Percentiles rank a stretch among this genome's conserved stretches.
These are phyloP conservation scores for Rambutsinella grinnellia DNA, from an alignment of 2,888 invertebrate genomes.

Conservation along the genomic window DNA sequence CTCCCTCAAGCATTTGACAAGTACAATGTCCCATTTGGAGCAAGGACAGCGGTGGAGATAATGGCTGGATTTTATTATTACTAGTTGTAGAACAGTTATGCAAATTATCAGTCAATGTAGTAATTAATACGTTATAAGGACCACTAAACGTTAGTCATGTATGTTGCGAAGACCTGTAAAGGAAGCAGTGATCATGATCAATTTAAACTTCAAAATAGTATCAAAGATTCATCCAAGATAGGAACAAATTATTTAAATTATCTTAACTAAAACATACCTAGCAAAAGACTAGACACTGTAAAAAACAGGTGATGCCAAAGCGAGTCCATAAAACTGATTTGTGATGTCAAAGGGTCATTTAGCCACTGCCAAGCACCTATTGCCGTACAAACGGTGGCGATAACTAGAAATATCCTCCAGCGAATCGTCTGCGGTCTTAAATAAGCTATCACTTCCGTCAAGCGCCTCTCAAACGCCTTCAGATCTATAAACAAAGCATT, in stretches of 20 bases:
- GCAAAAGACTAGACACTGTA: constrained; percentile 85
- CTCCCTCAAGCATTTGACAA: no score
- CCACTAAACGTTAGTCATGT: constrained; percentile 51
- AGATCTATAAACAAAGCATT: constrained; percentile 77
- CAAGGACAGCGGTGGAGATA: background rate
- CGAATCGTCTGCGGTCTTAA: constrained; percentile 93
- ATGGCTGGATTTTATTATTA: background rate
- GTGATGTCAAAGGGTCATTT: constrained; percentile 92
- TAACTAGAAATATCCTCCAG: constrained; percentile 92
- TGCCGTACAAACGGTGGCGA: constrained; percentile 90
- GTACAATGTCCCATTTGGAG: background rate
- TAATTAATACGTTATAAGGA: constrained; percentile 11
- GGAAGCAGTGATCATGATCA: background rate
- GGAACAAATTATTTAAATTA: background rate
- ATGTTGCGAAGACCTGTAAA: constrained; percentile 75
- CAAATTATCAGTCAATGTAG: constrained; percentile 21
- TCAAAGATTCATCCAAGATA: background rate
- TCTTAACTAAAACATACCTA: constrained; percentile 75
- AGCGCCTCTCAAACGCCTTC: constrained; percentile 95
- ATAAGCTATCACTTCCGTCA: constrained; percentile 97
- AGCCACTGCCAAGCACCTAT: constrained; percentile 97
- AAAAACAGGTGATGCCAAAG: constrained; percentile 95
- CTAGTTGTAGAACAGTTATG: background rate
- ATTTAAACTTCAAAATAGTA: constrained; percentile 1
- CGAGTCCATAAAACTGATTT: constrained; percentile 91